phyloP scores from a whole-genome alignment of 2,888 invertebrate genomes.

The Pristionchus arcanus region DNA sequence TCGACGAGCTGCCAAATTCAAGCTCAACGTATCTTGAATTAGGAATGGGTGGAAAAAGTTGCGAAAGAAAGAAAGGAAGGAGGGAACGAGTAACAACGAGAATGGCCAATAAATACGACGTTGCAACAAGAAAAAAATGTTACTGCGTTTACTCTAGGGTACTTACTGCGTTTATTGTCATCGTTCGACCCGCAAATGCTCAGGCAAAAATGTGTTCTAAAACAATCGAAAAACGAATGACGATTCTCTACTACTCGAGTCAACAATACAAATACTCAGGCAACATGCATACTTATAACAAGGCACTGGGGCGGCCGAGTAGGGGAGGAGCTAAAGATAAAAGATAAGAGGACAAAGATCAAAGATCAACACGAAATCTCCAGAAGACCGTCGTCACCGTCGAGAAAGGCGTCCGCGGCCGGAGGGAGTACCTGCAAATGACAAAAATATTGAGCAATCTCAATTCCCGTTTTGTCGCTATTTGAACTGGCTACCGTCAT shows the following conservation, averaged over 20 bases:
- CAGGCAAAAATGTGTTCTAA: background rate
- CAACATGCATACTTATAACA: slow-evolving; percentile 43
- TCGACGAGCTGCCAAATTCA: background rate
- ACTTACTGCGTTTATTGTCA: slow-evolving; percentile 24
- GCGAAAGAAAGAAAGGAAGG: background rate
- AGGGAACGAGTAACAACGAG: slow-evolving; percentile 32
- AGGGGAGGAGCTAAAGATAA: background rate
- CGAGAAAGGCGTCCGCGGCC: background rate
- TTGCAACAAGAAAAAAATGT: slow-evolving; percentile 16
- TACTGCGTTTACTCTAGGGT: slow-evolving; percentile 35
- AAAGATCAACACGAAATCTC: slow-evolving; percentile 51
- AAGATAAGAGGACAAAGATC: background rate
- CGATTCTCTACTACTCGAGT: background rate
- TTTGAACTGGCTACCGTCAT: background rate
- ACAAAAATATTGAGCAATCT: background rate
- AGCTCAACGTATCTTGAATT: background rate
- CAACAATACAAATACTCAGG: background rate
- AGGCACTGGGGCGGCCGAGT: background rate
- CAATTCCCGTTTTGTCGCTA: background rate
- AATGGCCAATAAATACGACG: slow-evolving; percentile 9
- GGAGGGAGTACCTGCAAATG: background rate
- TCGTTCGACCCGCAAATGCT: slow-evolving; percentile 17
- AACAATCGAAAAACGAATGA: background rate
- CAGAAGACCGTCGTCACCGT: slow-evolving; percentile 7
- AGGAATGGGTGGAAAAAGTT: slow-evolving; percentile 2